phyloP scores from a whole-genome alignment of 2,113 vertebrate species.

The Turdus rufiventris region DNA sequence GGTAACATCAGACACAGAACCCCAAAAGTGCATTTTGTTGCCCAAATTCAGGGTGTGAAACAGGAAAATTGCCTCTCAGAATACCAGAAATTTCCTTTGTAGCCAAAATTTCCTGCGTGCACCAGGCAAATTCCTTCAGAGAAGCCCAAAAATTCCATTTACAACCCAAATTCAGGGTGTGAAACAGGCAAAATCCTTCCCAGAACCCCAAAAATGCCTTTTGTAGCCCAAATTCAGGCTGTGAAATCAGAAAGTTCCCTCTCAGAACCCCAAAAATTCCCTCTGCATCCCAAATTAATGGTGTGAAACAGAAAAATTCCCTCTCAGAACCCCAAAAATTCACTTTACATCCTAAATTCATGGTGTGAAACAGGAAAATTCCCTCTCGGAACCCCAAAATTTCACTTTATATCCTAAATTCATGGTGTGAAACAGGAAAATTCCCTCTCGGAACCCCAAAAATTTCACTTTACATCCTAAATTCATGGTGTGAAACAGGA shows the following conservation, averaged over 20 bases:
- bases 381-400: no score
- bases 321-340: neutral
- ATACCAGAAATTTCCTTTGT: neutral
- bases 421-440: accelerated
- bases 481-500: no score
- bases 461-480: no score
- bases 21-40: no score
- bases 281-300: accelerated
- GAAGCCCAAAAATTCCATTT: neutral
- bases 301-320: neutral
- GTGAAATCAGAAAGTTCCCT: no score
- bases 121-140: neutral
- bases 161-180: no score
- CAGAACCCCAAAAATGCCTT: neutral
- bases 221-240: accelerated
- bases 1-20: neutral
- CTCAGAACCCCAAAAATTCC: neutral
- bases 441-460: neutral
- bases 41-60: no score
- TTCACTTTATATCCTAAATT: no score
- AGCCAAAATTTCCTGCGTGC: accelerated
- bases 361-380: neutral
- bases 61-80: neutral
- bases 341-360: accelerated
- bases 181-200: no score